These are phyloP conservation scores for Metopia argyrocephala DNA, from an alignment of 2,888 invertebrate genomes.

Conservation along the genomic window DNA sequence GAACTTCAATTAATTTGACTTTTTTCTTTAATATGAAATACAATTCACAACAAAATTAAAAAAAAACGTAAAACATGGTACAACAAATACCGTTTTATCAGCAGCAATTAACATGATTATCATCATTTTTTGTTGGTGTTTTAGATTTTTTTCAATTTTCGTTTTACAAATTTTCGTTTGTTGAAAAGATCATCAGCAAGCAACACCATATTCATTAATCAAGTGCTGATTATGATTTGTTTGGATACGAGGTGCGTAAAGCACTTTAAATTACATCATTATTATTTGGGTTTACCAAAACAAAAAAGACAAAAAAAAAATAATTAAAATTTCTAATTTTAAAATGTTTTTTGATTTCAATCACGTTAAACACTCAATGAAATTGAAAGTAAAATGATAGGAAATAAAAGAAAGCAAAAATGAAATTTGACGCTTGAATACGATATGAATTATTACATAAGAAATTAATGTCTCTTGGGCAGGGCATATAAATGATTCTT, in stretches of 20 bases:
- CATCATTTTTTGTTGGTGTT: slow-evolving; percentile 18
- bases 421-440: background rate
- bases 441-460: background rate
- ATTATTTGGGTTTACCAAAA: background rate
- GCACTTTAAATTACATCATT: background rate
- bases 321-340: slow-evolving; percentile 4
- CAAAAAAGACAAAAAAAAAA: slow-evolving; percentile 1
- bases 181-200: background rate
- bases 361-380: background rate
- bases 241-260: background rate
- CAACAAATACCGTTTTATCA: slow-evolving; percentile 36
- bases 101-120: slow-evolving; percentile 41
- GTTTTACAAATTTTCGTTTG: background rate
- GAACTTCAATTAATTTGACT: background rate
- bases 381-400: slow-evolving; percentile 19
- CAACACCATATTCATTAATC: background rate
- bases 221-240: background rate
- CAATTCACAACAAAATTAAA: background rate
- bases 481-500: too few relatives aligned
- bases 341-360: background rate
- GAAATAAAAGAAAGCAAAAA: slow-evolving; percentile 2
- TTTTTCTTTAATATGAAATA: background rate
- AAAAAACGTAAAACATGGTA: background rate
- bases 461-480: too few relatives aligned
- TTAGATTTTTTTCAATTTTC: background rate